These are phyloP conservation scores for Metaphire vulgaris DNA, from an alignment of 1,140 invertebrate species.

Conservation along the genomic window DNA sequence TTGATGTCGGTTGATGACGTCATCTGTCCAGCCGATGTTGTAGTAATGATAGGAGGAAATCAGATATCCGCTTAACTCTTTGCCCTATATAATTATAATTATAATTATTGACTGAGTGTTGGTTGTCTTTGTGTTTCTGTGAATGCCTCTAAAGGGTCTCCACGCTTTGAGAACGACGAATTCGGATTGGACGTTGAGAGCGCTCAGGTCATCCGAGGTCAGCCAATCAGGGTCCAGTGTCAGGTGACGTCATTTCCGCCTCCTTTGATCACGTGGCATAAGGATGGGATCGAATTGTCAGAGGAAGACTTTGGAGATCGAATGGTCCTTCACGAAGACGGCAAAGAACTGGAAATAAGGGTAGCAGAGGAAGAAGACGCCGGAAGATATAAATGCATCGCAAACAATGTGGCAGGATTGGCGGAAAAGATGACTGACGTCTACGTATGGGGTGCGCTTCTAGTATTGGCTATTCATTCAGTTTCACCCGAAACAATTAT, in stretches of 20 bases:
- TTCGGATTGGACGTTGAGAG: neutral
- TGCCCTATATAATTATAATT: too few relatives aligned
- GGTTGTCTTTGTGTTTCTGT: too few relatives aligned
- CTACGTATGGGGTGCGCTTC: neutral
- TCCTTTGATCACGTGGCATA: conserved; percentile 39
- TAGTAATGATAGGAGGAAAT: too few relatives aligned
- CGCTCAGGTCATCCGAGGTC: neutral
- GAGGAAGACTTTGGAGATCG: neutral
- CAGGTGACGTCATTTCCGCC: neutral
- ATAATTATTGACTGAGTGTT: too few relatives aligned
- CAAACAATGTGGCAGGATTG: conserved; percentile 55
- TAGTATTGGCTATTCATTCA: too few relatives aligned
- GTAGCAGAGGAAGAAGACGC: conserved; percentile 33
- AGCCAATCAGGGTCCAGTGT: neutral
- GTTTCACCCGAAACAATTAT: too few relatives aligned
- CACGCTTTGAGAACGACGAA: neutral
- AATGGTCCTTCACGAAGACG: neutral
- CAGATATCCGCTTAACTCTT: too few relatives aligned
- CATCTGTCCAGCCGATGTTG: too few relatives aligned
- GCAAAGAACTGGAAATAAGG: neutral
- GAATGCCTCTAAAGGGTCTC: neutral
- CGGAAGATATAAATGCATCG: conserved; percentile 54
- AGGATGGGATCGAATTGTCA: conserved; percentile 33
- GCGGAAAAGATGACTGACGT: neutral
- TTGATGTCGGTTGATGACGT: too few relatives aligned